Evolutionary conservation across 2,797 vertebrate genomes (phyloP).

Genomic region (Xyrichtys novacula): DNA sequence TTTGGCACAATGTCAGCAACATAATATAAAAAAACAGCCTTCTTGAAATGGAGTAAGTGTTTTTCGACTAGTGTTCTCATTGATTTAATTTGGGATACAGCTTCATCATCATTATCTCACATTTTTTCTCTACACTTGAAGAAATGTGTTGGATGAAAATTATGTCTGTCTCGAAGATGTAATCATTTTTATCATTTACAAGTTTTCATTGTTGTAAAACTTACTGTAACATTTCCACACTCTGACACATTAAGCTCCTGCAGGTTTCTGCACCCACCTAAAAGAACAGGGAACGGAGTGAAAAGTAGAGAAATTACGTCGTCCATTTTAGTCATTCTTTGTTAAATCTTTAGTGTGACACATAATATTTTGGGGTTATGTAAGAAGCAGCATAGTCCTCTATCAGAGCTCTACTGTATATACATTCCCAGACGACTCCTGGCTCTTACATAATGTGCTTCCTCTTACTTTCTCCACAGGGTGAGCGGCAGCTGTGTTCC

Average conservation of each 20-base stretch:
- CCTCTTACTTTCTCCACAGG: slow-evolving; percentile 22
- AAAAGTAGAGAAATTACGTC: slow-evolving; percentile 7
- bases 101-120: no score
- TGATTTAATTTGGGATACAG: no score
- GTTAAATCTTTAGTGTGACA: background rate
- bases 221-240: slow-evolving; percentile 87
- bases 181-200: background rate
- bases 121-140: background rate
- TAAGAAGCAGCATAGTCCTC: slow-evolving; percentile 8
- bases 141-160: background rate
- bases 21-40: no score
- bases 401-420: slow-evolving; percentile 28
- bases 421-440: slow-evolving; percentile 28
- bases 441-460: slow-evolving; percentile 43
- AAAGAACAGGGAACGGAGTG: slow-evolving; percentile 37
- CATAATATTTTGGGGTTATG: background rate
- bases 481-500: slow-evolving; percentile 56
- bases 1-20: background rate
- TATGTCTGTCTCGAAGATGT: no score
- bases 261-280: slow-evolving; percentile 89
- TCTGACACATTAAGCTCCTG: slow-evolving; percentile 90
- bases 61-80: no score
- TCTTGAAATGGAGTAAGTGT: no score
- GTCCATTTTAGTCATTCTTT: slow-evolving; percentile 1
- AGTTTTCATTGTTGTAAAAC: slow-evolving; percentile 46